Conservation (phyloP, 2,888 invertebrate genomes). For the Dromius quadrimaculatus region DNA sequence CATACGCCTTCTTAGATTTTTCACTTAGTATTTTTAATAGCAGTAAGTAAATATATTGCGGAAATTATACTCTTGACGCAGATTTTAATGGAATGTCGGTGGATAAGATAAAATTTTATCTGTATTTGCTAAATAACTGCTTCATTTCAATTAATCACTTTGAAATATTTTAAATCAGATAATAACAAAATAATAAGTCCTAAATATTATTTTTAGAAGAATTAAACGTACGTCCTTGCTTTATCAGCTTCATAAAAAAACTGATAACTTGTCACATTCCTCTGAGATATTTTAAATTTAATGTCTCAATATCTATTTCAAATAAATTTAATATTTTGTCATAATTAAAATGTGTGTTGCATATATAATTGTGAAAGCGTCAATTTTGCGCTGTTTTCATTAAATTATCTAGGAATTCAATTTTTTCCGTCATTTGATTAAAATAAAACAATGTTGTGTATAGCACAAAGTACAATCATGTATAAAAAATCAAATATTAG, state of each 20-base stretch:
- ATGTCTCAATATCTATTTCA: neutral
- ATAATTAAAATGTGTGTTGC: too few species aligned
- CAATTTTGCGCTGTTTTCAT: too few species aligned
- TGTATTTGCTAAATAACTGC: neutral
- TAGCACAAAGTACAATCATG: too few species aligned
- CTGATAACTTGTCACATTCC: slow-evolving; percentile 28
- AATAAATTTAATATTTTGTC: neutral
- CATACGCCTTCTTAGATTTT: neutral
- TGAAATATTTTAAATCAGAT: neutral
- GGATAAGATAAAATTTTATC: slow-evolving; percentile 36
- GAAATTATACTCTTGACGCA: slow-evolving; percentile 32
- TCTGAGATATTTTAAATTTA: slow-evolving; percentile 6
- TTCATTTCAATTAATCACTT: neutral
- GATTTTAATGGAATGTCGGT: slow-evolving; percentile 37
- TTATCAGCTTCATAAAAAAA: slow-evolving; percentile 31
- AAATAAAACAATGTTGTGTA: too few species aligned
- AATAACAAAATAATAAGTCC: neutral
- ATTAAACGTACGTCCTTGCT: slow-evolving; percentile 28
- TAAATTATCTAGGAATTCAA: too few species aligned
- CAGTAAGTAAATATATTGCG: slow-evolving; percentile 29
- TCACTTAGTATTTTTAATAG: slow-evolving; percentile 14
- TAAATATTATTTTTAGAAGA: neutral
- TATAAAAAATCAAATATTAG: too few species aligned
- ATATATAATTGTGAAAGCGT: neutral
- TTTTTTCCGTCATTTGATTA: too few species aligned